phyloP scores from a whole-genome alignment of 2,888 invertebrate genomes.

The Rosalia funebris region DNA sequence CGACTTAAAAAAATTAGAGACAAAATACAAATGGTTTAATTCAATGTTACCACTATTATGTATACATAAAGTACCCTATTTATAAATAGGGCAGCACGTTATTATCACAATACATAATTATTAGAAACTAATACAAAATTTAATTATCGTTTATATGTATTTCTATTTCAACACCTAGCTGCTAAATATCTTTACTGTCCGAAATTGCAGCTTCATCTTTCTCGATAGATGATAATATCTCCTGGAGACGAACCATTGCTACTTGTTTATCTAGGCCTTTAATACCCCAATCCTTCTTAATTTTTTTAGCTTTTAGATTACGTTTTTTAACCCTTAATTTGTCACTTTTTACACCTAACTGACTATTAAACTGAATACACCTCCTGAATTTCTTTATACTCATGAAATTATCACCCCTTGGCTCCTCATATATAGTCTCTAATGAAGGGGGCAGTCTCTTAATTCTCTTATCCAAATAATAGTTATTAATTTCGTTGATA shows the following conservation, averaged over 20 bases:
- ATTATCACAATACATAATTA: too few relatives aligned
- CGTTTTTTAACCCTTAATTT: constrained; percentile 41
- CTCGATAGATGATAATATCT: constrained; percentile 31
- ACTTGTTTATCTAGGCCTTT: constrained; percentile 36
- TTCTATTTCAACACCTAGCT: too few relatives aligned
- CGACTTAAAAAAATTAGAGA: too few relatives aligned
- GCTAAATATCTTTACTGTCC: not conserved
- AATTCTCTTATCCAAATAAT: constrained; percentile 43
- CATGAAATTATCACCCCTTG: constrained; percentile 37
- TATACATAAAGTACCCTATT: too few relatives aligned
- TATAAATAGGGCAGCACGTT: too few relatives aligned
- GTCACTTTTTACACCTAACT: constrained; percentile 22
- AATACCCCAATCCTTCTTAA: constrained; percentile 23
- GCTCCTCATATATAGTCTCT: constrained; percentile 45
- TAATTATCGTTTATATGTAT: too few relatives aligned
- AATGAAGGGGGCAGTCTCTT: constrained; percentile 38
- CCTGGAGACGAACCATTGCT: constrained; percentile 34
- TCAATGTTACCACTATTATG: too few relatives aligned
- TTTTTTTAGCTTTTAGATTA: constrained; percentile 37
- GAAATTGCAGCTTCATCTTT: not conserved
- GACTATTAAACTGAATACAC: constrained; percentile 30
- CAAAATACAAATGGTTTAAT: too few relatives aligned
- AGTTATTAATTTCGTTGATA: constrained; percentile 35
- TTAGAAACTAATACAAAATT: too few relatives aligned
- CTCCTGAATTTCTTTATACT: constrained; percentile 38